Evolutionary conservation across 2,888 invertebrate species (phyloP), one percentile per base, ranked within the genome.

Genomic region (Melieria omissa): DNA sequence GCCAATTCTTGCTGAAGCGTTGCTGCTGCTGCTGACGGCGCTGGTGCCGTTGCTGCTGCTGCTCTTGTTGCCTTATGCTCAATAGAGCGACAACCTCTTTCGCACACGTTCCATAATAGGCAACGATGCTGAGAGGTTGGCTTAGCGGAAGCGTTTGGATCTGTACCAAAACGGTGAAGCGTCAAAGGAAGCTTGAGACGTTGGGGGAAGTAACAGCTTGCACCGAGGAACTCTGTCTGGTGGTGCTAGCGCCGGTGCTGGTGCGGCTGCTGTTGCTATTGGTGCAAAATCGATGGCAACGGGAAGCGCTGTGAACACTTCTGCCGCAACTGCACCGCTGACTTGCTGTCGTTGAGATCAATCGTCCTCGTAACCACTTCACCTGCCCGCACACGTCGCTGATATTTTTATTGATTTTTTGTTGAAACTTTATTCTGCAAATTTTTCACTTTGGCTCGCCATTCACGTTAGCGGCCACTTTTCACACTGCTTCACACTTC

Each of bases 231-330:
- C 29, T 29, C 29, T 29, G 29, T 2, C 29, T 29, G 29, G 3
- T 29, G 29, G 29, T 29, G 29, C 29, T 29, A 29, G 29, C 29
- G 29, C 29, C 29, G 2, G 29, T 29, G 29, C 29, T 29, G 29
- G 2, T 29, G 29, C 29, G 2, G 29, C 29, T 10, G 57, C 64
- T 46, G 65, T 52, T 10, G 57, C 64, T 46, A 60, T 52, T 70
- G 63, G 70, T 69, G 73, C 68, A 76, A 76, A 76, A 76, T 76
- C 75, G 75, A 76, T 76, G 75, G 54, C 61, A 46, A 29, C 29
- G 29, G 29, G 29, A 29, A 29, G 29, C 29, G 29, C 29, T 29
- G 29, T 29, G 29, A 29, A 29, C 29, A 29, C 29, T 29, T 29
- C 29, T 29, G 29, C 29, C 29, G 29, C 29, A 29, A 29, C 29